These are phyloP conservation scores for Gymnocypris eckloni DNA, from an alignment of 2,797 vertebrate genomes.

Conservation along the genomic window DNA sequence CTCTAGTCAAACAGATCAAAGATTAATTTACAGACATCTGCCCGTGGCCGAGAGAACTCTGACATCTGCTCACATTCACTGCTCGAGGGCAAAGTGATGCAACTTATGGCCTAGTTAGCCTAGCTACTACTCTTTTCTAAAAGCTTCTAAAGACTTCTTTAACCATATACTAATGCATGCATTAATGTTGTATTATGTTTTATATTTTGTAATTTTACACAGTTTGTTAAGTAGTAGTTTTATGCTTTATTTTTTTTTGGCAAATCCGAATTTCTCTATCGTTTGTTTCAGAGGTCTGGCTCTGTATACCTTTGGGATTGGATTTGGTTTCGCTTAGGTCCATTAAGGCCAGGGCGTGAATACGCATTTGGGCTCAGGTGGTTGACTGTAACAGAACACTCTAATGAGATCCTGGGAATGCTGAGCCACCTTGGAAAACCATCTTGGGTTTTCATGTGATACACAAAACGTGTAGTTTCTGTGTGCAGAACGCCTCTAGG, in stretches of 20 bases:
- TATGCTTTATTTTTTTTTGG: background rate
- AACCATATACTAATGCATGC: background rate
- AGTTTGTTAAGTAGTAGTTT: background rate
- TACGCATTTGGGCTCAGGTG: conserved; percentile 73
- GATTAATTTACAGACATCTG: conserved; percentile 79
- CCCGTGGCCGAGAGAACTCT: conserved; percentile 68
- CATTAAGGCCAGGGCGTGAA: conserved; percentile 64
- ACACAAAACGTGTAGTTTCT: conserved; percentile 64
- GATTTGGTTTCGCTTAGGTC: conserved; percentile 63
- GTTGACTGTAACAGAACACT: conserved; percentile 72
- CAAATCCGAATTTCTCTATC: background rate
- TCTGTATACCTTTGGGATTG: conserved; percentile 19
- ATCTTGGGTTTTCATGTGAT: conserved; percentile 63
- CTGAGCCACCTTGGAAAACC: conserved; percentile 55
- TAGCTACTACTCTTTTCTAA: background rate
- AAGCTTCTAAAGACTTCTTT: background rate
- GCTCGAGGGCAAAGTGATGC: conserved; percentile 35
- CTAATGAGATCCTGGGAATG: conserved; percentile 81
- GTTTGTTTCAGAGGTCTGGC: background rate
- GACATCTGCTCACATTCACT: conserved; percentile 81
- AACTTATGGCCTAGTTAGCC: background rate
- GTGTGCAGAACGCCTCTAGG: conserved; percentile 76
- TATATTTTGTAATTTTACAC: conserved; percentile 59
- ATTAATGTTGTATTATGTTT: conserved; percentile 62
- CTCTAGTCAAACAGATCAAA: conserved; percentile 73